Conservation (phyloP, 2,797 vertebrate genomes). For the Florisuga fusca region DNA sequence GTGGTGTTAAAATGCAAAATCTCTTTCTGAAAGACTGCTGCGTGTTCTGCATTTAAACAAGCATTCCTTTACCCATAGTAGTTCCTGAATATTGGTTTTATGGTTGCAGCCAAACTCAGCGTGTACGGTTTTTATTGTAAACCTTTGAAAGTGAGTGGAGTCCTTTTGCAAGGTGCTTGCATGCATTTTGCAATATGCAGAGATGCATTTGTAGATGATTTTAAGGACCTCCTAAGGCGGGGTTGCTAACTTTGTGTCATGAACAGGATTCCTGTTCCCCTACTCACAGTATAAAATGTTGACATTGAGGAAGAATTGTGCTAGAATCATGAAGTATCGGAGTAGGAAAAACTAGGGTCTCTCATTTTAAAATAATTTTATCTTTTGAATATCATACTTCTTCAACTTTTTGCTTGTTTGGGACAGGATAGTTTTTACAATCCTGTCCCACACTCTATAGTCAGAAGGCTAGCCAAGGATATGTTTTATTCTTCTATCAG, state of each 20-base stretch:
- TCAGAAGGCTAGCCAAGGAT: background rate
- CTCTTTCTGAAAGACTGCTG: background rate
- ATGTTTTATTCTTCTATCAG: background rate
- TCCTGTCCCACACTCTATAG: background rate
- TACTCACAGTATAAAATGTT: background rate
- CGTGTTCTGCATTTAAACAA: slow-evolving; percentile 15
- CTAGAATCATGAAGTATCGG: background rate
- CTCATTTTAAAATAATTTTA: background rate
- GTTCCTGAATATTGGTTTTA: background rate
- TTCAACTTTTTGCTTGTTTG: background rate
- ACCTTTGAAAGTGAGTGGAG: background rate
- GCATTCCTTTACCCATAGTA: background rate
- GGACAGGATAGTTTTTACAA: background rate
- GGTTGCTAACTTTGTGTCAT: background rate
- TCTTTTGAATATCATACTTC: background rate
- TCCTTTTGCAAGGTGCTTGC: background rate
- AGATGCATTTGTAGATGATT: background rate
- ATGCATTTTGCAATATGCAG: background rate
- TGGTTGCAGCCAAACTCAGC: background rate
- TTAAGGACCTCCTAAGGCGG: background rate
- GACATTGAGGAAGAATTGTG: background rate
- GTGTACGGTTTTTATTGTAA: background rate
- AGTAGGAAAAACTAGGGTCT: background rate
- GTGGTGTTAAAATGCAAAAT: background rate
- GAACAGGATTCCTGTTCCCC: background rate